phyloP scores from a whole-genome alignment of 2,888 invertebrate species.

The Agonopterix subpropinquella region DNA sequence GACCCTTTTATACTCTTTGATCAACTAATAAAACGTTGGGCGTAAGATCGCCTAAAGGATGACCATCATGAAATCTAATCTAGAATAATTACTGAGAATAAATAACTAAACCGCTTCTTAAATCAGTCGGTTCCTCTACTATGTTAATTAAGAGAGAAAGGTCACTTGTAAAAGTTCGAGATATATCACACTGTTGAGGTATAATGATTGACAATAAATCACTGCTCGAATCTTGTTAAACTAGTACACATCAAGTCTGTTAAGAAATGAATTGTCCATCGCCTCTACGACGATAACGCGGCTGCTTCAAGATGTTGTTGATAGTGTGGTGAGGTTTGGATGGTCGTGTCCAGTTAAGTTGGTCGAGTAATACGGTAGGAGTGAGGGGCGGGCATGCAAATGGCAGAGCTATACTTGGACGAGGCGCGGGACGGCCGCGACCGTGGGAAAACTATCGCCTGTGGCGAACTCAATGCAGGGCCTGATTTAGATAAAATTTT shows the following conservation, averaged over 20 bases:
- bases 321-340: slow-evolving; percentile 11
- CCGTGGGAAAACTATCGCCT: slow-evolving; percentile 76
- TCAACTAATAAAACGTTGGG: neutral
- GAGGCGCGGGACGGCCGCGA: slow-evolving; percentile 59
- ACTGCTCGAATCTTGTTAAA: slow-evolving; percentile 35
- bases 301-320: slow-evolving; percentile 24
- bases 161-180: neutral
- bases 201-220: slow-evolving; percentile 13
- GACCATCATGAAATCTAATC: slow-evolving; percentile 5
- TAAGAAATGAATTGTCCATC: slow-evolving; percentile 44
- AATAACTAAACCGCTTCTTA: neutral
- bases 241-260: slow-evolving; percentile 31
- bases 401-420: slow-evolving; percentile 68
- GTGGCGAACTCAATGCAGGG: slow-evolving; percentile 59
- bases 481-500: slow-evolving; percentile 26
- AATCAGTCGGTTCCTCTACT: neutral
- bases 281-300: slow-evolving; percentile 29
- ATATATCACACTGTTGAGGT: neutral
- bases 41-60: neutral
- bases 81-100: slow-evolving; percentile 3
- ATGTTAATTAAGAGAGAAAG: neutral
- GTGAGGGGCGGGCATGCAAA: slow-evolving; percentile 69
- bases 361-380: slow-evolving; percentile 63
- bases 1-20: too few relatives aligned
- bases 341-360: slow-evolving; percentile 23